Conservation (phyloP, 2,797 vertebrate species). For the Bovichtus diacanthus region DNA sequence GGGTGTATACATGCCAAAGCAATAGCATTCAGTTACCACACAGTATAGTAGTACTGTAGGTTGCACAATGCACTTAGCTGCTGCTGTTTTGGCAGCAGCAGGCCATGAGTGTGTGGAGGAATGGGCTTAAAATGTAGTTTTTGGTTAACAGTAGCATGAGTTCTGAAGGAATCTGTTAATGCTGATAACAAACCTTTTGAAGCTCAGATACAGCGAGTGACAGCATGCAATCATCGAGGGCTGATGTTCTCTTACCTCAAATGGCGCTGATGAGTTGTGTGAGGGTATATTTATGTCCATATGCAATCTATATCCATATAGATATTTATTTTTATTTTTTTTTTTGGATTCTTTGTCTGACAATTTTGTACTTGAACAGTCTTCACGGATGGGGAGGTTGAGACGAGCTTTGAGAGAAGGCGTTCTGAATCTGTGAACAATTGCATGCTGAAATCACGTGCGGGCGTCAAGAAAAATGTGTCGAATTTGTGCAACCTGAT, state of each 20-base stretch:
- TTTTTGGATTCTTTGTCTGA: constrained; percentile 52
- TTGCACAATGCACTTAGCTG: constrained; percentile 66
- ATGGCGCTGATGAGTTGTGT: constrained; percentile 23
- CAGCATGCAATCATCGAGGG: constrained; percentile 21
- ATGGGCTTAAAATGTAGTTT: background rate
- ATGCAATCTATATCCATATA: constrained; percentile 68
- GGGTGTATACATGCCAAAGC: constrained; percentile 53
- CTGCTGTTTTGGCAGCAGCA: constrained; percentile 54
- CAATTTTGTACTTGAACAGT: constrained; percentile 79
- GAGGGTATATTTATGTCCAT: constrained; percentile 63
- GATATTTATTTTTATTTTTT: constrained; percentile 45
- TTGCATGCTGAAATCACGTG: constrained; percentile 34
- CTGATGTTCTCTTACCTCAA: constrained; percentile 57
- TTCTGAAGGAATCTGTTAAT: constrained; percentile 14
- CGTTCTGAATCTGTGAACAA: constrained; percentile 27
- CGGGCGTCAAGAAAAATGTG: constrained; percentile 1
- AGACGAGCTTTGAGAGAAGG: constrained; percentile 29
- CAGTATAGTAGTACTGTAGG: constrained; percentile 33
- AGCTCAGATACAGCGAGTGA: constrained; percentile 8
- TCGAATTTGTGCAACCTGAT: constrained; percentile 24
- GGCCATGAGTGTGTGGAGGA: constrained; percentile 13
- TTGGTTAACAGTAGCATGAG: constrained; percentile 7
- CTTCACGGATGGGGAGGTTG: constrained; percentile 40
- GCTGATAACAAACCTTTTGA: constrained; percentile 3
- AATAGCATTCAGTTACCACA: constrained; percentile 31